Base-by-base conservation (phyloP, 2,797 vertebrate species). In the Tarsius wallacei region DNA sequence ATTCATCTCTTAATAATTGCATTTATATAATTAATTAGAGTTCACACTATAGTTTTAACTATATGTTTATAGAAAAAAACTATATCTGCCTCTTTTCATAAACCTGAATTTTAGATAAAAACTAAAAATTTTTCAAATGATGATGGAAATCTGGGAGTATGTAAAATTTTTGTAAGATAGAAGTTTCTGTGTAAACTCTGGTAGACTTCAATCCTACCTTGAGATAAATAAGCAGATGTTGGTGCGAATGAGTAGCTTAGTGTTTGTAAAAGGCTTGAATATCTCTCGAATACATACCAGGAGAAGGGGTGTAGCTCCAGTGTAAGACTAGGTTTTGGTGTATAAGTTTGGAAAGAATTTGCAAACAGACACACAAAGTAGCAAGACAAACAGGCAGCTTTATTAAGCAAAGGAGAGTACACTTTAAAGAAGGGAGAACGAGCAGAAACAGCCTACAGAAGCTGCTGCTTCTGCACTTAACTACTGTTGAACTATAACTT, bases 141-240 rank as follows among this genome's bases (percentile, higher is more conserved):
- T 76, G 22, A 76, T 70, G 8, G 12, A 66, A 94, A 83, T 96
- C 68, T 24, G 86, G 33, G 47, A 80, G n/a, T 57, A 88, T 19
- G 28, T 70, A 87, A 90, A 59, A 87, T 91, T 80, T 83, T 12
- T 53, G 16, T 88, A 82, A 97, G 31, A 73, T 51, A 91, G 31
- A 93, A 47, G 89, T 93, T 87, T 93, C 71, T 93, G 6, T 80
- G 63, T 49, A 71, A 81, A 87, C 13, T 55, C 31, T 17, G 24
- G 4, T n/a, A 31, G 24, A 78, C 36, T 68, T 63, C 24, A 68
- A 24, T 77, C 5, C 33, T 61, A 84, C 33, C 36, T 53, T 33
- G 59, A 64, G 47, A 31, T 33, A 92, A 87, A 84, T 64, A 90
- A 49, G 22, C 33, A 61, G 7, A 93, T 61, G 81, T 93, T 94